Percentiles rank a stretch among this genome's conserved stretches.
Evolutionary conservation across 2,888 invertebrate species (phyloP).

Genomic region (Callyntrura guangdongensis): DNA sequence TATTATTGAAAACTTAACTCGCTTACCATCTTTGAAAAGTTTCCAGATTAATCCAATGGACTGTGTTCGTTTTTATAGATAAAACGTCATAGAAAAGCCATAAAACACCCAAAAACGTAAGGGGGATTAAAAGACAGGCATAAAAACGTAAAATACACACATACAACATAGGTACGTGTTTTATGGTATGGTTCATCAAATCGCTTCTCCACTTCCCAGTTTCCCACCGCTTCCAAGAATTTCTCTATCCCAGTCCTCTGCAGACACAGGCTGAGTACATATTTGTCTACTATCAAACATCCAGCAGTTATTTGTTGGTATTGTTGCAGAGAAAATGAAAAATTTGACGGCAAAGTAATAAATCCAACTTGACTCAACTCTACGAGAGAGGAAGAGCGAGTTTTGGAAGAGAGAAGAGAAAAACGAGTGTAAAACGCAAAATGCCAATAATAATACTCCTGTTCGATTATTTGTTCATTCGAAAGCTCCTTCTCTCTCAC

Average conservation of each 20-base stretch:
- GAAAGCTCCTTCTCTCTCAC: conserved; percentile 31
- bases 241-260: not conserved
- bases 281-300: no score
- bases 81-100: not conserved
- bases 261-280: not conserved
- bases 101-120: not conserved
- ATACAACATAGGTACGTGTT: no score
- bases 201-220: conserved; percentile 2
- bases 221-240: not conserved
- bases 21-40: not conserved
- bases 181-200: not conserved
- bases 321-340: conserved; percentile 55
- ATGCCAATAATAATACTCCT: conserved; percentile 74
- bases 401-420: conserved; percentile 10
- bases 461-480: conserved; percentile 77
- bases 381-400: no score
- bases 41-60: not conserved
- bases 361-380: conserved; percentile 57
- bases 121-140: not conserved
- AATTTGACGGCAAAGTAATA: conserved; percentile 71
- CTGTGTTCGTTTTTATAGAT: no score
- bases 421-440: conserved; percentile 72
- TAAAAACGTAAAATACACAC: not conserved
- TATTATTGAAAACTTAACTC: not conserved
- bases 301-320: not conserved